Evolutionary conservation across 2,797 vertebrate species (phyloP).

Genomic region (Sylvia borin): DNA sequence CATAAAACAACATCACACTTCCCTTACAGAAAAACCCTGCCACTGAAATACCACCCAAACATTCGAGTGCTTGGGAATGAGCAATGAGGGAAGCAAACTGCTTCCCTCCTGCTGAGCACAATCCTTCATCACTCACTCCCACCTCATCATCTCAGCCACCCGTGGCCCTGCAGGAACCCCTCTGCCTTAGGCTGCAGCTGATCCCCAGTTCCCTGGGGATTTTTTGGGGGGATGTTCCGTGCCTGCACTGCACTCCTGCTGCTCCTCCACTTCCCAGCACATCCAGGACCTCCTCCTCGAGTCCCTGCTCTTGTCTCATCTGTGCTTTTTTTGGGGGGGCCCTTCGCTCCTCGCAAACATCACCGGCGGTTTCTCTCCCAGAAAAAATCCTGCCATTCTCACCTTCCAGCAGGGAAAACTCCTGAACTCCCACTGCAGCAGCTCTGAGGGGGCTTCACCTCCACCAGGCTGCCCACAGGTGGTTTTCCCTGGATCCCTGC

Average conservation of each 20-base stretch:
- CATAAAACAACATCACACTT: constrained; percentile 60
- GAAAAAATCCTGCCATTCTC: neutral
- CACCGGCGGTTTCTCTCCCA: neutral
- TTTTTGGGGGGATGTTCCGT: neutral
- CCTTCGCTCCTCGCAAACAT: neutral
- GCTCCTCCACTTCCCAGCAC: neutral
- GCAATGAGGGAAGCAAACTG: constrained; percentile 44
- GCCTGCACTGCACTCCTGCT: neutral
- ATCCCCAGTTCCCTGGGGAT: accelerated
- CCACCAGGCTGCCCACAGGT: neutral
- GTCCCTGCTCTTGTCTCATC: neutral
- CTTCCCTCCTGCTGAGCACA: constrained; percentile 21
- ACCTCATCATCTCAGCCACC: constrained; percentile 24
- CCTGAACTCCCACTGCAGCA: neutral
- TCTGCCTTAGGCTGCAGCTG: neutral
- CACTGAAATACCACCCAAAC: constrained; percentile 60
- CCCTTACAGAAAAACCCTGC: constrained; percentile 25
- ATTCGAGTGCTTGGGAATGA: constrained; percentile 43
- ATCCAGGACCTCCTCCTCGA: neutral
- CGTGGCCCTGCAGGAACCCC: neutral
- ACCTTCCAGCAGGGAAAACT: neutral
- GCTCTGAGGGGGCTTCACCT: neutral
- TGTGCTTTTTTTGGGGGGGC: neutral
- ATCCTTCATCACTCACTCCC: constrained; percentile 61
- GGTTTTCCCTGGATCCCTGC: neutral